These are phyloP conservation scores for Papilio polytes DNA, from an alignment of 1,140 invertebrate species.

Conservation along the genomic window DNA sequence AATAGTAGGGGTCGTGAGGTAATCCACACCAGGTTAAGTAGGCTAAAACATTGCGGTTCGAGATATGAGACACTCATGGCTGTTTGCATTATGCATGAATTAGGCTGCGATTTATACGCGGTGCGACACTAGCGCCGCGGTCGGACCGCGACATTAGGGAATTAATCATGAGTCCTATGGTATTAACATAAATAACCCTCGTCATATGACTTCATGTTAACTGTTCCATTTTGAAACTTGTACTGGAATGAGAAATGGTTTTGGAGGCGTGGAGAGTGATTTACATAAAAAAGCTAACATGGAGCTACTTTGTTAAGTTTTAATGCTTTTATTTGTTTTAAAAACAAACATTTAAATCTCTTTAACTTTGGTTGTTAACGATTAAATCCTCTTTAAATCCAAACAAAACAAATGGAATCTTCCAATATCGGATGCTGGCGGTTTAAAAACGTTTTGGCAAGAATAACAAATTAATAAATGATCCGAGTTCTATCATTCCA, in stretches of 20 bases:
- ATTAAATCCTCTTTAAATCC: neutral
- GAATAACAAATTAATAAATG: conserved; percentile 25
- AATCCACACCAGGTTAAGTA: conserved; percentile 56
- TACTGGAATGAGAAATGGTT: neutral
- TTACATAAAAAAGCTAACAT: neutral
- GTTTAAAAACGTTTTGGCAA: conserved; percentile 22
- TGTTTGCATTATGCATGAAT: conserved; percentile 69
- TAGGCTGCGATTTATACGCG: conserved; percentile 57
- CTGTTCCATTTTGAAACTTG: conserved; percentile 29
- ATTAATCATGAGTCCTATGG: conserved; percentile 56
- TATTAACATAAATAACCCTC: conserved; percentile 43
- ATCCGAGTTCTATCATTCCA: conserved; percentile 9
- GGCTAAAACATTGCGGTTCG: conserved; percentile 56
- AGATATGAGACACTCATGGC: conserved; percentile 65
- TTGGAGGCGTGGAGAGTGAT: neutral
- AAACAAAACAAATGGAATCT: conserved; percentile 2
- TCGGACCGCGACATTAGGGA: conserved; percentile 50
- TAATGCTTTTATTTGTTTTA: no score
- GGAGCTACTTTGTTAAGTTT: no score
- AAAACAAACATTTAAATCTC: no score
- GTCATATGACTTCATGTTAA: conserved; percentile 42
- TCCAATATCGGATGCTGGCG: neutral
- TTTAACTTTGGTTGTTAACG: no score
- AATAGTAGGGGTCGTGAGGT: conserved; percentile 46
- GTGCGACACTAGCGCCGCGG: conserved; percentile 42